Base-by-base conservation (phyloP, 2,888 invertebrate genomes). In the Eurois occulta region DNA sequence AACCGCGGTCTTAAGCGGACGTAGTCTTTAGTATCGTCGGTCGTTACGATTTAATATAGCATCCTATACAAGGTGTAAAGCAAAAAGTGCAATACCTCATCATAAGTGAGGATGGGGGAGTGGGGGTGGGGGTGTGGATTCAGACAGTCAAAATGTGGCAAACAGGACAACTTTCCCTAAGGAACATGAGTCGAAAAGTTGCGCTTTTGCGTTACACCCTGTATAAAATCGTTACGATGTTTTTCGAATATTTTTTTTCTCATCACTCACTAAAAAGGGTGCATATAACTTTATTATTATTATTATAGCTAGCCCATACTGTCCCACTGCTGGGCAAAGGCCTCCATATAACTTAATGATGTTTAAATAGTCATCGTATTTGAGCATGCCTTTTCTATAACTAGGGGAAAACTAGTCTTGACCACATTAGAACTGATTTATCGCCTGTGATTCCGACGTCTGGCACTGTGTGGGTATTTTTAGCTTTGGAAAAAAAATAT, bases 371-470 rank as follows among this genome's bases (percentile, higher is more conserved):
- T 7, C n/a, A 5, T 70, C 84, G 72, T 64, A 85, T 80, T 83
- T 83, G 86, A 83, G 13, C 72, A 80, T 80, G 67, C 43, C 60
- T 77, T 67, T 77, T 83, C 85, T 75, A 80, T 62, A 75, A 41
- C 74, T 28, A 38, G 60, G 43, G 32, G 80, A 80, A 85, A 85
- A 85, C 83, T 80, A 16, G 86, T 78, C 38, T 1, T 67, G 68
- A 67, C 85, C 81, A 85, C 28, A 28, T 81, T 55, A 21, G 72
- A 28, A 8, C n/a, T 81, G 85, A 85, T 85, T 84, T 81, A 84
- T 84, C 32, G 43, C 74, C 32, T 6, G 41, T n/a, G 58, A 66
- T 66, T 62, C 71, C 65, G 48, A 62, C 62, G 32, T 64, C 60
- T 69, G 67, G n/a, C 74, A 66, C 38, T 72, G 69, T 70, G 78